Evolutionary conservation across 2,888 invertebrate genomes (phyloP).

Genomic region (Apoda limacodes): DNA sequence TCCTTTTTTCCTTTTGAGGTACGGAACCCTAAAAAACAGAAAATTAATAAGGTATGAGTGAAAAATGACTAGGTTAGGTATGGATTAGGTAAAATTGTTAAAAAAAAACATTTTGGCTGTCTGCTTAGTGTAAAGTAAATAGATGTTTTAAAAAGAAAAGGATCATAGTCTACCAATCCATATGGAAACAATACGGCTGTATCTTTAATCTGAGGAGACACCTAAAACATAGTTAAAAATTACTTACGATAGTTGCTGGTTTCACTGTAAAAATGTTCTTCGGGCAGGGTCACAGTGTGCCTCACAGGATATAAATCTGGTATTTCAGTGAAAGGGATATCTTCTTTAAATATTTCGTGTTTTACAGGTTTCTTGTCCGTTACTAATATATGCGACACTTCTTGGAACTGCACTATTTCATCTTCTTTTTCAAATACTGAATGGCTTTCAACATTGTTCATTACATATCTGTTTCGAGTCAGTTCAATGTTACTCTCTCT

Average conservation of each 20-base stretch:
- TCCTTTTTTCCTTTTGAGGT: too few relatives aligned
- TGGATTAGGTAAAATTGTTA: too few relatives aligned
- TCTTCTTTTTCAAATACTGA: slow-evolving; percentile 71
- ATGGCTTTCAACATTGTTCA: slow-evolving; percentile 70
- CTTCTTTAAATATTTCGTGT: slow-evolving; percentile 54
- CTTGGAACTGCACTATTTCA: slow-evolving; percentile 73
- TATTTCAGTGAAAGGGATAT: slow-evolving; percentile 64
- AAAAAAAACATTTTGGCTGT: too few relatives aligned
- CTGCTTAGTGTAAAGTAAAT: too few relatives aligned
- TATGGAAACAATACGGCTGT: too few relatives aligned
- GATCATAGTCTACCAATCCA: too few relatives aligned
- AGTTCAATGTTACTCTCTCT: slow-evolving; percentile 66
- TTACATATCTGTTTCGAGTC: slow-evolving; percentile 64
- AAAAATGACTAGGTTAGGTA: too few relatives aligned
- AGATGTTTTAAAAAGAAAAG: too few relatives aligned
- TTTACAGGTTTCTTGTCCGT: slow-evolving; percentile 73
- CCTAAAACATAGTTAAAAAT: slow-evolving; percentile 1
- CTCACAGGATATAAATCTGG: slow-evolving; percentile 83
- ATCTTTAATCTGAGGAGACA: too few relatives aligned
- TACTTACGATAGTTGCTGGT: slow-evolving; percentile 79
- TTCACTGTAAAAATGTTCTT: slow-evolving; percentile 73
- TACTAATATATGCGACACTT: slow-evolving; percentile 75
- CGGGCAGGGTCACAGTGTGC: slow-evolving; percentile 75
- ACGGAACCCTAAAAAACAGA: too few relatives aligned
- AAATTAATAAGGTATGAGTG: too few relatives aligned